Conservation (phyloP, 2,888 invertebrate genomes). For the Andrena fulva region DNA sequence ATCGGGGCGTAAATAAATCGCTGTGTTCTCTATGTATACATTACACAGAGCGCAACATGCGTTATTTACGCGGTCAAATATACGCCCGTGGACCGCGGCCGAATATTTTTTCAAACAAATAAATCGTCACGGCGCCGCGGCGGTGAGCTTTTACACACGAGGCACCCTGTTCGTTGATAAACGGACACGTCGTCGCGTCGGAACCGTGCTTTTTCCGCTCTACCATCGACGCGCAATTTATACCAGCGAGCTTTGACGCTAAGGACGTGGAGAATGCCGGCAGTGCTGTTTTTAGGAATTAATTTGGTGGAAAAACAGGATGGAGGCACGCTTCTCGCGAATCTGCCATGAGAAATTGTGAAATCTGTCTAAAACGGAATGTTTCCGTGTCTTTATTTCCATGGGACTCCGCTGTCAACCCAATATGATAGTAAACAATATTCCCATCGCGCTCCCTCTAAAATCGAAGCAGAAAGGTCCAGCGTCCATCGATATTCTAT, state of each 20-base stretch:
- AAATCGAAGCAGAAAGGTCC: no score
- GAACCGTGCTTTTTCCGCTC: background rate
- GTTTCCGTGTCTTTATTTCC: no score
- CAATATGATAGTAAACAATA: no score
- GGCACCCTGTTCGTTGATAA: slow-evolving; percentile 36
- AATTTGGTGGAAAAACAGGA: no score
- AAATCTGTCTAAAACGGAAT: no score
- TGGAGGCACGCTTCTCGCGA: no score
- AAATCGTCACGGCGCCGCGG: slow-evolving; percentile 20
- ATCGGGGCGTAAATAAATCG: slow-evolving; percentile 40
- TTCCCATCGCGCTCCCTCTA: no score
- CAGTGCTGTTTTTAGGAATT: no score
- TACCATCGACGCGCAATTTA: background rate
- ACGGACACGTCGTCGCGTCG: slow-evolving; percentile 4
- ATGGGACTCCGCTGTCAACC: no score
- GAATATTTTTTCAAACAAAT: slow-evolving; percentile 51
- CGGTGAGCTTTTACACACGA: slow-evolving; percentile 6
- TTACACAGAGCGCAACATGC: slow-evolving; percentile 19
- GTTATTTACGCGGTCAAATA: slow-evolving; percentile 48
- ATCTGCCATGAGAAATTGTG: no score
- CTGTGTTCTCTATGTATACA: slow-evolving; percentile 33
- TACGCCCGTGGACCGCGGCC: background rate
- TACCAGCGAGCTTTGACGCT: background rate
- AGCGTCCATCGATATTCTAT: no score
- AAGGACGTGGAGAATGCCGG: no score